Evolutionary conservation across 2,113 vertebrate genomes (phyloP).

Genomic region (Otocyon megalotis): DNA sequence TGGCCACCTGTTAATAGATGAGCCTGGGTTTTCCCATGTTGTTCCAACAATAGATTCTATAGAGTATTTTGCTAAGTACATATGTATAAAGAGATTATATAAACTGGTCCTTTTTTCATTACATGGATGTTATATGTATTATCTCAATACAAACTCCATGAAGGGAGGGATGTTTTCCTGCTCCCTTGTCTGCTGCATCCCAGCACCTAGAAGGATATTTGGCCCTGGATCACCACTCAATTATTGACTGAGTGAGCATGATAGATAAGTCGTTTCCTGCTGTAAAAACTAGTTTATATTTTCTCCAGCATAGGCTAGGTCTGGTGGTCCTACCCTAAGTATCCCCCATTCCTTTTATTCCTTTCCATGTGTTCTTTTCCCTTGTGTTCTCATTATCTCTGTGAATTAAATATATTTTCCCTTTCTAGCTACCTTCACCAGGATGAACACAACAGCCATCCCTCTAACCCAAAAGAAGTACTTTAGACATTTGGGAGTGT

Average conservation of each 20-base stretch:
- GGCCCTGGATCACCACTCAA: neutral
- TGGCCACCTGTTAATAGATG: too few relatives aligned
- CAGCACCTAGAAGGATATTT: neutral
- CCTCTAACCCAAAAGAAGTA: neutral
- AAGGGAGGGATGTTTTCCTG: neutral
- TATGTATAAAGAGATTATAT: neutral
- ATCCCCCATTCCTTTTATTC: neutral
- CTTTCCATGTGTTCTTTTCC: neutral
- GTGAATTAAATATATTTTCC: neutral
- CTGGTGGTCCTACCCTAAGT: neutral
- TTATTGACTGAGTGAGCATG: neutral
- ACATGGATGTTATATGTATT: neutral
- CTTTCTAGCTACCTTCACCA: neutral
- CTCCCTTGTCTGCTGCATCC: neutral
- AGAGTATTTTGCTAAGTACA: neutral
- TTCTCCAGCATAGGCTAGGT: neutral
- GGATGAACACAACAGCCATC: neutral
- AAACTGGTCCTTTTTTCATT: neutral
- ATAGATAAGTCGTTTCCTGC: neutral
- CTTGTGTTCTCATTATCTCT: neutral
- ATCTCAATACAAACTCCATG: neutral
- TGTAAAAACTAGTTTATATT: neutral
- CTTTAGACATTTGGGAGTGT: neutral
- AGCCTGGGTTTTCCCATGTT: neutral
- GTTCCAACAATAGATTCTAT: neutral